phyloP scores from a whole-genome alignment of 1,140 invertebrate genomes.

The silkworm (Bombyx mori) region DNA sequence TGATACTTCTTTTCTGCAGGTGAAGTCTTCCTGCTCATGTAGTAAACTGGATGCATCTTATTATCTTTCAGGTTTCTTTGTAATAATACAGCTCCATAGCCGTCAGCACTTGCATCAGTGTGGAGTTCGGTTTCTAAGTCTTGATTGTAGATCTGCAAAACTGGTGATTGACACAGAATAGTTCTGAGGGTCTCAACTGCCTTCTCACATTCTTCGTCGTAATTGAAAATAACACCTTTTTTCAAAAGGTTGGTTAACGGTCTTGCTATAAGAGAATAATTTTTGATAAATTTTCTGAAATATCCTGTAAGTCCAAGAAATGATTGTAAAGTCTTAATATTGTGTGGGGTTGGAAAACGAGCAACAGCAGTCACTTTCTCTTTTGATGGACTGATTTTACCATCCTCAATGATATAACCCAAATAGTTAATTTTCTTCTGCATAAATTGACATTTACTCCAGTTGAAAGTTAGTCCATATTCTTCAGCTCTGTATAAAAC shows the following conservation, averaged over 20 bases:
- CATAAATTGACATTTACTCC: not conserved
- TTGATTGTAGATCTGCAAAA: too few relatives aligned
- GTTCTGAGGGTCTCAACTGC: not conserved
- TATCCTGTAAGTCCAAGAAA: slow-evolving; percentile 25
- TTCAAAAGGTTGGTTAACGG: slow-evolving; percentile 26
- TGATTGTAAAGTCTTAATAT: slow-evolving; percentile 12
- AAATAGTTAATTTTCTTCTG: too few relatives aligned
- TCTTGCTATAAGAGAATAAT: slow-evolving; percentile 26
- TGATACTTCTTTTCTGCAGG: slow-evolving; percentile 52
- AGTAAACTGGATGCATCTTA: too few relatives aligned
- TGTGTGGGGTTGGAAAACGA: slow-evolving; percentile 22
- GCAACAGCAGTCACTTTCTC: too few relatives aligned
- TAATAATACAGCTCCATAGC: too few relatives aligned
- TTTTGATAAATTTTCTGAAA: slow-evolving; percentile 32
- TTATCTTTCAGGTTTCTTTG: too few relatives aligned
- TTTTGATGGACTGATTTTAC: too few relatives aligned
- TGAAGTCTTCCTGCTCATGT: not conserved
- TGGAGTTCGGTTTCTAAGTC: too few relatives aligned
- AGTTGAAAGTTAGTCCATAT: slow-evolving; percentile 19
- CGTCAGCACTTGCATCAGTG: too few relatives aligned
- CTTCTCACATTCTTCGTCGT: slow-evolving; percentile 8
- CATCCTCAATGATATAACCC: too few relatives aligned
- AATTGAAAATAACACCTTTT: slow-evolving; percentile 21
- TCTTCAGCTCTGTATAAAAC: slow-evolving; percentile 22
- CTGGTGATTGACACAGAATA: too few relatives aligned